phyloP scores from a whole-genome alignment of 1,140 invertebrate genomes.

The Drosophila repleta region DNA sequence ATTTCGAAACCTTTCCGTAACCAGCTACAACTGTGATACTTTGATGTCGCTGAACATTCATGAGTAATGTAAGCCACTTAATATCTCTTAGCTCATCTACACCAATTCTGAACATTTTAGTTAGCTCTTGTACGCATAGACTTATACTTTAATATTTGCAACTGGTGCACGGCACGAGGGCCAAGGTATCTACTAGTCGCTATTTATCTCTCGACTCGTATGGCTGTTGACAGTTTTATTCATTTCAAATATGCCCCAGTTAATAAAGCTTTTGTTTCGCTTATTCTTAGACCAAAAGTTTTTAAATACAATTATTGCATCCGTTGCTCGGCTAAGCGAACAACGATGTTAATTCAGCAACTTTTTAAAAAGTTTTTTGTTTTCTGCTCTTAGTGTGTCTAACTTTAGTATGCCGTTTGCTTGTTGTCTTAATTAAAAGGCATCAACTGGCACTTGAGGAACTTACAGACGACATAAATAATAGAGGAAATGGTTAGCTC shows the following conservation, averaged over 20 bases:
- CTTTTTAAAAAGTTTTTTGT: constrained; percentile 8
- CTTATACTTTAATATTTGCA: too few species aligned
- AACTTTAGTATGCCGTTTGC: constrained; percentile 5
- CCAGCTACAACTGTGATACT: too few species aligned
- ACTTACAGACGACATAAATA: constrained; percentile 39
- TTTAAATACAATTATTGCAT: too few species aligned
- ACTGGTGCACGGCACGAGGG: too few species aligned
- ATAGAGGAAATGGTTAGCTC: constrained; percentile 34
- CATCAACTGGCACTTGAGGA: constrained; percentile 42
- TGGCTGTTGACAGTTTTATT: constrained; percentile 55
- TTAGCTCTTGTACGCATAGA: too few species aligned
- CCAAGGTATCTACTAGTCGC: too few species aligned
- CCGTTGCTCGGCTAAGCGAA: too few species aligned
- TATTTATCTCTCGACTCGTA: not conserved
- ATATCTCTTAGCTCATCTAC: too few species aligned
- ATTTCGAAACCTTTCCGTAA: too few species aligned
- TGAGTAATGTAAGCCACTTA: too few species aligned
- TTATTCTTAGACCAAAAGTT: not conserved
- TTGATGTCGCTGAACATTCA: too few species aligned
- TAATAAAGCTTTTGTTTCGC: constrained; percentile 9
- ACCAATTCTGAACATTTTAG: too few species aligned
- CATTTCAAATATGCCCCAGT: constrained; percentile 26
- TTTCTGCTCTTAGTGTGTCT: constrained; percentile 9
- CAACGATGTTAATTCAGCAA: constrained; percentile 26
- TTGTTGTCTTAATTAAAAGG: constrained; percentile 48